Evolutionary conservation across 2,797 vertebrate species (phyloP), one percentile per base, ranked within the genome.

Genomic region (Sternarchorhynchus goeldii): DNA sequence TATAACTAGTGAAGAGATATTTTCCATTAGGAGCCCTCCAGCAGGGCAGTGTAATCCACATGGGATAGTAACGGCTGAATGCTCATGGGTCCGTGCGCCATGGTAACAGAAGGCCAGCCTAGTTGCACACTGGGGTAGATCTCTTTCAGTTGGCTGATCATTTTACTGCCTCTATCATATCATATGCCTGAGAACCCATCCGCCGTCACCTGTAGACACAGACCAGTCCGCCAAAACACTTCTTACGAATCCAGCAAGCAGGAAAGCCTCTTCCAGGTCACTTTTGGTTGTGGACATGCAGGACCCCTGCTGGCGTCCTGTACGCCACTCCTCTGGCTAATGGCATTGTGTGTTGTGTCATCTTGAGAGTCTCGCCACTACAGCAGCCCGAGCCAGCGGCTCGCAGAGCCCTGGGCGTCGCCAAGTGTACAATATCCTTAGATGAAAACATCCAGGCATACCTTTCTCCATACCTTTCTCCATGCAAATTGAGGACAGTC

Each of bases 401-500:
- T 58, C 76, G 71, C 59, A 56, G 76, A 64, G 81, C 70, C 12
- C 31, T 3, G 41, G 75, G n/a, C 50, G 58, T 55, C 60, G 55
- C 72, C 76, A 78, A 81, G 75, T 93, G 91, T 92, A 89, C 87
- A 90, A 89, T 91, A 90, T 89, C 88, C 87, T 87, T 89, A 57
- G 63, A 21, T 71, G 76, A 39, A 80, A 71, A 80, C 76, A 73
- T 69, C 39, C 84, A 69, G 75, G 73, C 89, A 87, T 83, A 90
- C 85, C 85, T 86, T 86, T 87, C 81, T 92, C 82, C 87, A 87
- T 89, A 88, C 25, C 25, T 25, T 75, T 87, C 81, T 92, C 82
- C 87, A 87, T 89, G 89, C 90, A 89, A 87, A 78, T 92, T 90
- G 85, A 89, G 89, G 87, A 89, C 88, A 91, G 90, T 86, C 90